phyloP scores from a whole-genome alignment of 2,888 invertebrate species.

The Sinelater perroti region DNA sequence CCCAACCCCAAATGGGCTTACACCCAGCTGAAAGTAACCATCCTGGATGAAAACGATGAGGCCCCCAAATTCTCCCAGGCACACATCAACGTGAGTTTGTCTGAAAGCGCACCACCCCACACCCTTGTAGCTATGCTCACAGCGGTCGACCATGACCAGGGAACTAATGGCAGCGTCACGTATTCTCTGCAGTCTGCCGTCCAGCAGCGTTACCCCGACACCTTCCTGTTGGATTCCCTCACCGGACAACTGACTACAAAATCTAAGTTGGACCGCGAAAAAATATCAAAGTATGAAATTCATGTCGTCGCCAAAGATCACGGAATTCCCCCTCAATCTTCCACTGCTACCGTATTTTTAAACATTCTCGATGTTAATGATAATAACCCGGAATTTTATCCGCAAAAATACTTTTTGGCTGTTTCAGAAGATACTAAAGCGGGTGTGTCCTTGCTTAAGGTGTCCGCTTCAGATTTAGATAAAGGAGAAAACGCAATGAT shows the following conservation, averaged over 20 bases:
- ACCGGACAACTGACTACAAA: conserved; percentile 86
- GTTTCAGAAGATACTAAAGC: conserved; percentile 73
- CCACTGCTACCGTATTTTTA: conserved; percentile 86
- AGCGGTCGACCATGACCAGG: conserved; percentile 91
- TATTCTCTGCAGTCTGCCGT: conserved; percentile 82
- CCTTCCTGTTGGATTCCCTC: conserved; percentile 82
- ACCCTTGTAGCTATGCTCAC: conserved; percentile 84
- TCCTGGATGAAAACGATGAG: conserved; percentile 95
- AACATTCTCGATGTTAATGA: conserved; percentile 90
- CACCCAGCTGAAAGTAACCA: conserved; percentile 87
- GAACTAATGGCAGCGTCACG: conserved; percentile 90
- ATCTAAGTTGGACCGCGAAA: conserved; percentile 83
- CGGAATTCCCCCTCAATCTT: conserved; percentile 88
- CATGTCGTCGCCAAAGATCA: conserved; percentile 90
- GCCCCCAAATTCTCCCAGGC: conserved; percentile 84
- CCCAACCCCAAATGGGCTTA: conserved; percentile 94
- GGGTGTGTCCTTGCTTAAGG: conserved; percentile 74
- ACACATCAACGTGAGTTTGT: conserved; percentile 77
- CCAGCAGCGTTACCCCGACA: conserved; percentile 81
- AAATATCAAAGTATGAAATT: conserved; percentile 79
- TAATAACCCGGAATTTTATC: conserved; percentile 92
- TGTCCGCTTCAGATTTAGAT: conserved; percentile 86
- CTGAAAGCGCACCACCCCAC: conserved; percentile 82
- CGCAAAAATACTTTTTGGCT: conserved; percentile 82
- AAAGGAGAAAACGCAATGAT: conserved; percentile 87